Base-by-base conservation (phyloP, 2,113 vertebrate genomes). In the Cyanoramphus novaezelandiae region DNA sequence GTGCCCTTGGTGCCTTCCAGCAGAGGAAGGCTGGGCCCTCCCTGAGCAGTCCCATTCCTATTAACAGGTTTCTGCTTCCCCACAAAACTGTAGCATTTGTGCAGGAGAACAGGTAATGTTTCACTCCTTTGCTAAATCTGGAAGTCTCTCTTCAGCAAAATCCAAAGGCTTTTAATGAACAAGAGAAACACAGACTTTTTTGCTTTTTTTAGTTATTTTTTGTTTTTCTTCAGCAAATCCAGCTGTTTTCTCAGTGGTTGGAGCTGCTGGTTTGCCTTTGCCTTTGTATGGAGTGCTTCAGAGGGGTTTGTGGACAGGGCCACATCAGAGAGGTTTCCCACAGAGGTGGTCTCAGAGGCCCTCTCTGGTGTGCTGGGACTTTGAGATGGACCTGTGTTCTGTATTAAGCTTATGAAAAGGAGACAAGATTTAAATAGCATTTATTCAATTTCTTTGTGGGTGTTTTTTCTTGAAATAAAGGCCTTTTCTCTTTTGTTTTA, bases 401-500 rank as follows among this genome's bases (percentile, higher is more conserved):
- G 41, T 63, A 69, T 72, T 72, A 93, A 93, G 31, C 12, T 76
- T 28, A 77, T 90, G 31, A 77, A 93, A 91, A 78, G 7, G 28
- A 83, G 31, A 57, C 41, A 63, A 39, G 37, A 74, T 71, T 88
- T 90, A 82, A 83, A 79, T 39, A 89, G 17, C 43, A 59, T 93
- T 94, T 95, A 85, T 95, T 94, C 46, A 49, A 60, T 64, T 86
- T 91, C 29, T 75, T 92, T 87, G 81, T 65, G 67, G 25, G 17
- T 62, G 9, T n/a, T 44, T 62, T 53, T 80, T 52, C 46, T 78
- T 78, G 53, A 89, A 91, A 87, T 74, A 84, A 92, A 93, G 13
- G 14, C 3, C 27, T 86, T 93, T 95, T 88, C 60, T 83, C 83
- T 93, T 81, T 77, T 87, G 81, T 79, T 93, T 94, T 91, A 86